A percentile compares a stretch with the other conserved stretches of the same genome.
Evolutionary conservation across 2,797 vertebrate species (phyloP).

Genomic region (Orientallactaga sibirica): DNA sequence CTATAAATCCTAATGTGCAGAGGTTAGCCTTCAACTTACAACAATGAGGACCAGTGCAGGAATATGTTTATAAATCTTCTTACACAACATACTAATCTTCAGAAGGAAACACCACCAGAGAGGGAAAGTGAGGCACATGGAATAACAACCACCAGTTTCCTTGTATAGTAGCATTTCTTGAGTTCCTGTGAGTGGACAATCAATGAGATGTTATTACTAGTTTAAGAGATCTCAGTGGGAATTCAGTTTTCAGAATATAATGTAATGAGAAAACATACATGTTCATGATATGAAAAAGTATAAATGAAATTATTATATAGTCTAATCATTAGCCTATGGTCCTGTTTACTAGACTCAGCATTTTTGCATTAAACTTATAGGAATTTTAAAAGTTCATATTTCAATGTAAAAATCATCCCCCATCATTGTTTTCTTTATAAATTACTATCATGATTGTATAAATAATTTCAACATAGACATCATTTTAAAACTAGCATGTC

Average conservation of each 20-base stretch:
- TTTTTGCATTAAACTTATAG: neutral
- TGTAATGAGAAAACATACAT: constrained; percentile 3
- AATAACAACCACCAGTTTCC: neutral
- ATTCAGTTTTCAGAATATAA: neutral
- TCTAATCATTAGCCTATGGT: neutral
- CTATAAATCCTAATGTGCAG: neutral
- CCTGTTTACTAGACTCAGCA: neutral
- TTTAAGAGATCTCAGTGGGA: neutral
- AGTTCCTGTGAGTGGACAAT: neutral
- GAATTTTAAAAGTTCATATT: neutral
- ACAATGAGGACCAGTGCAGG: neutral
- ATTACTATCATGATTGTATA: neutral
- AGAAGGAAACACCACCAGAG: neutral
- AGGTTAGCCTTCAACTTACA: neutral
- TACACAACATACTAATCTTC: no score
- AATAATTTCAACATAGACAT: neutral
- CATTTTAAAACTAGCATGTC: neutral
- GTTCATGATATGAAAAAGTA: neutral
- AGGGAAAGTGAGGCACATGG: neutral
- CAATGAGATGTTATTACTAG: neutral
- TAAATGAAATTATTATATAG: neutral
- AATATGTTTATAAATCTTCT: neutral
- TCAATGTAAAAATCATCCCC: neutral
- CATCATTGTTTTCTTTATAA: neutral
- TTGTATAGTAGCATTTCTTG: neutral